A percentile compares a stretch with the other conserved stretches of the same genome.
Evolutionary conservation across 2,888 invertebrate species (phyloP).

Genomic region (Hemaris fuciformis): DNA sequence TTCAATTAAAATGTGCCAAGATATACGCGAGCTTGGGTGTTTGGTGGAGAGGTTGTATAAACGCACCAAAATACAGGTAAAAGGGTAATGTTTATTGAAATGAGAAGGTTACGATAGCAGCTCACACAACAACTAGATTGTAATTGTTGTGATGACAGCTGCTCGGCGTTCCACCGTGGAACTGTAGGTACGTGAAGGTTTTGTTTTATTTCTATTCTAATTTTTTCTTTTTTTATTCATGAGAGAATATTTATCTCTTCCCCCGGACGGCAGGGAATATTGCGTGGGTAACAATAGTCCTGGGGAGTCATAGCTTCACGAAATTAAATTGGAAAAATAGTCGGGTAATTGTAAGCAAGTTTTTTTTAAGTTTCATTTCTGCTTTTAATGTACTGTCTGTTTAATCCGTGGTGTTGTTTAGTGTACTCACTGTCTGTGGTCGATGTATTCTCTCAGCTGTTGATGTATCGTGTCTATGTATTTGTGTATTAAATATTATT

Average conservation of each 20-base stretch:
- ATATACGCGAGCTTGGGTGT: too few relatives aligned
- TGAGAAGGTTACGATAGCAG: too few relatives aligned
- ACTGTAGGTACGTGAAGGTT: background rate
- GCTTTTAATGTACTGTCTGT: too few relatives aligned
- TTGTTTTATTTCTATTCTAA: background rate
- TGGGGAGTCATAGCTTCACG: too few relatives aligned
- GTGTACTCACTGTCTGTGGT: too few relatives aligned
- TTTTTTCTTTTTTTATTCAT: background rate
- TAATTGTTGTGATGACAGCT: background rate
- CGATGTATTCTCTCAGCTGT: background rate
- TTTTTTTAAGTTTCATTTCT: background rate
- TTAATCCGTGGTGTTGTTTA: too few relatives aligned
- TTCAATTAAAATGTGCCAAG: too few relatives aligned
- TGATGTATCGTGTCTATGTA: background rate
- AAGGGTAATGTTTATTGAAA: too few relatives aligned
- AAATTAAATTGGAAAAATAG: background rate
- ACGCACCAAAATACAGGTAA: too few relatives aligned
- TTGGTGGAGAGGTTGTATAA: too few relatives aligned
- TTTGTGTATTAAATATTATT: background rate
- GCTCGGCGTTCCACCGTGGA: background rate
- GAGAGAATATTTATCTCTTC: background rate
- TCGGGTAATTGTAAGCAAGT: background rate
- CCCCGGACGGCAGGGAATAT: slow-evolving; percentile 1
- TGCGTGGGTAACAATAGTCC: background rate
- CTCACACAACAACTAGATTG: background rate